Percentiles rank a stretch among this genome's conserved stretches.
Evolutionary conservation across 2,113 vertebrate genomes (phyloP).

Genomic region (Oreocharis arfaki): DNA sequence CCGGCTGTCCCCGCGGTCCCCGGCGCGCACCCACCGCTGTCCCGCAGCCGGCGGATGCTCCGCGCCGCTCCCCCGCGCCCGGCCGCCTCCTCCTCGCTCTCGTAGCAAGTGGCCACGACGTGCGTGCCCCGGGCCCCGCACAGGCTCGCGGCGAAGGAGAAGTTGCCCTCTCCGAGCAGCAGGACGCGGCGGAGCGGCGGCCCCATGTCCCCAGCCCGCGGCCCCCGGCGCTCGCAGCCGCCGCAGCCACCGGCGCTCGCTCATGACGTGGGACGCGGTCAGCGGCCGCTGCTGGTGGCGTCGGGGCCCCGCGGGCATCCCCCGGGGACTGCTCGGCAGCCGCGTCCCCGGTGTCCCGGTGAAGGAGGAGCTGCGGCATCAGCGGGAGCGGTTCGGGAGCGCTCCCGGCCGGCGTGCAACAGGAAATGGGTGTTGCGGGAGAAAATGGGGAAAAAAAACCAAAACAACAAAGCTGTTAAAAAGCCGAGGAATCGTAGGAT

Average conservation of each 20-base stretch:
- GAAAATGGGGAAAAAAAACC: not conserved
- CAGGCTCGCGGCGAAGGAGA: constrained; percentile 84
- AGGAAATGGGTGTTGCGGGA: not conserved
- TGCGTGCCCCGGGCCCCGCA: constrained; percentile 9
- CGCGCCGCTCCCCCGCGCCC: constrained; percentile 53
- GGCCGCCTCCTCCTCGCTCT: constrained; percentile 62
- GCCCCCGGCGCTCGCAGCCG: not conserved
- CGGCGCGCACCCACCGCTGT: constrained; percentile 69
- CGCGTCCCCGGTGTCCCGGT: rapidly evolving
- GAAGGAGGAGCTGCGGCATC: not conserved
- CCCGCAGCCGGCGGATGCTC: constrained; percentile 76
- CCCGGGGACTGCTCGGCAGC: not conserved
- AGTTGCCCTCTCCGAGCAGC: constrained; percentile 92
- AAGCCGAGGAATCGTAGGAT: not conserved
- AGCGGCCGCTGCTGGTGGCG: not conserved
- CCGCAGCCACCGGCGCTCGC: not conserved
- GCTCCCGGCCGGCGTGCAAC: not conserved
- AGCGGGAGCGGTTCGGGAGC: not conserved
- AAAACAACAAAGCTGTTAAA: no score
- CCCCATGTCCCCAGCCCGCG: not conserved
- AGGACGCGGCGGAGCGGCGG: constrained; percentile 56
- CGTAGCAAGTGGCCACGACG: constrained; percentile 83
- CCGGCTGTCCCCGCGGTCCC: not conserved
- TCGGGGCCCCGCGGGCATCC: not conserved
- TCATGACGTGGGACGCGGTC: not conserved